A percentile compares a stretch with the other conserved stretches of the same genome.
Evolutionary conservation across 2,113 vertebrate genomes (phyloP).

Genomic region (Aspiorhynchus laticeps): DNA sequence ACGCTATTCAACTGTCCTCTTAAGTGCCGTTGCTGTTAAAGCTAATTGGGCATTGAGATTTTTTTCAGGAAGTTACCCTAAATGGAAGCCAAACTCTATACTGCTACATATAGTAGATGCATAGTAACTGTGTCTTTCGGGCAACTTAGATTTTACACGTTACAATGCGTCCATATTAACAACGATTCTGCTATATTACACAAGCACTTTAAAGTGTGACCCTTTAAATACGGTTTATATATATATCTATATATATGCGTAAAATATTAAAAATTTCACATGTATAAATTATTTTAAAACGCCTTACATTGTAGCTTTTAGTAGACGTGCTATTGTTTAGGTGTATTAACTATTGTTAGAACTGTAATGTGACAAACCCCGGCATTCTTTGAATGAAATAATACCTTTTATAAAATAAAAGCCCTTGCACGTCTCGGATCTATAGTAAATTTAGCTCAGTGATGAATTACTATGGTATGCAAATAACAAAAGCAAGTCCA

Average conservation of each 20-base stretch:
- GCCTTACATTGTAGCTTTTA: background rate
- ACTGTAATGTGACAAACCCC: background rate
- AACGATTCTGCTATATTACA: background rate
- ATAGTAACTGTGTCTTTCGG: background rate
- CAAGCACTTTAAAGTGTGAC: background rate
- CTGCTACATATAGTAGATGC: background rate
- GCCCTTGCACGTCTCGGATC: background rate
- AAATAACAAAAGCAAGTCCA: slow-evolving; percentile 68
- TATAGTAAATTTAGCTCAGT: slow-evolving; percentile 55
- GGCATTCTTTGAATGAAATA: background rate
- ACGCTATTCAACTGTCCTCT: slow-evolving; percentile 86
- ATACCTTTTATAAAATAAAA: background rate
- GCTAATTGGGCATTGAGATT: slow-evolving; percentile 85
- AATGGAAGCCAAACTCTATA: background rate
- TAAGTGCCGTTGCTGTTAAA: slow-evolving; percentile 89
- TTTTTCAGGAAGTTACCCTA: slow-evolving; percentile 67
- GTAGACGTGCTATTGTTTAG: background rate
- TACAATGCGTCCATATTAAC: background rate
- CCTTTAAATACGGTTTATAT: background rate
- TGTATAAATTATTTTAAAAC: background rate
- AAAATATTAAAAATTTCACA: background rate
- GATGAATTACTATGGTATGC: slow-evolving; percentile 73
- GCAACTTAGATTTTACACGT: slow-evolving; percentile 5
- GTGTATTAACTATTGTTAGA: background rate
- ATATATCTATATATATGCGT: background rate